Evolutionary conservation across 2,888 invertebrate species (phyloP).

Genomic region (Prosopocoilus inquinatus): DNA sequence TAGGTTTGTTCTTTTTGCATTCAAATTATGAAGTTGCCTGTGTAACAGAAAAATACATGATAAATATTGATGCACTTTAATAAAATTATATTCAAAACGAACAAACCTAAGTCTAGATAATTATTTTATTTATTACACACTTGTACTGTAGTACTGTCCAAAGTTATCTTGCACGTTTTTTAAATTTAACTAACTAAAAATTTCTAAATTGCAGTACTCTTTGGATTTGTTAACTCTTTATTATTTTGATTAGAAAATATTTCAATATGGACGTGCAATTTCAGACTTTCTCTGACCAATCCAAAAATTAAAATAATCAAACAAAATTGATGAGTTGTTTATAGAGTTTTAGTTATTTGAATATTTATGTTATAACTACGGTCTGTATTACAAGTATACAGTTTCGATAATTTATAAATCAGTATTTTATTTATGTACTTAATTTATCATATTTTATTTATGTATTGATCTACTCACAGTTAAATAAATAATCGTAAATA

Average conservation of each 20-base stretch:
- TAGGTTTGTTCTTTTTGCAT: not conserved
- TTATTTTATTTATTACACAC: not conserved
- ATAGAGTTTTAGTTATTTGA: too few species aligned
- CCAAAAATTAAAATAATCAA: too few species aligned
- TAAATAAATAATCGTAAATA: not conserved
- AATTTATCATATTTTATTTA: not conserved
- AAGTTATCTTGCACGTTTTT: too few species aligned
- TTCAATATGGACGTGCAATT: too few species aligned
- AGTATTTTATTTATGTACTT: conserved; percentile 1
- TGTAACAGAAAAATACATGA: not conserved
- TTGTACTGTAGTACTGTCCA: not conserved
- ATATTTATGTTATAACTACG: too few species aligned
- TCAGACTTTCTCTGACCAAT: too few species aligned
- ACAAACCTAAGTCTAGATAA: not conserved
- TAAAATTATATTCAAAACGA: not conserved
- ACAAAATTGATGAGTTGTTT: too few species aligned
- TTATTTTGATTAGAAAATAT: too few species aligned
- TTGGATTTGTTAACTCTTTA: too few species aligned
- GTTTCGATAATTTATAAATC: not conserved
- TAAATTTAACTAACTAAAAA: too few species aligned
- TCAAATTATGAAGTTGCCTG: not conserved
- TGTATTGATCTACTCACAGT: not conserved
- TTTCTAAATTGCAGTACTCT: too few species aligned
- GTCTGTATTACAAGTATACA: too few species aligned
- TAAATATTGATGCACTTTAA: not conserved